Base-by-base conservation (phyloP, 2,113 vertebrate genomes). In the Corvus hawaiiensis region DNA sequence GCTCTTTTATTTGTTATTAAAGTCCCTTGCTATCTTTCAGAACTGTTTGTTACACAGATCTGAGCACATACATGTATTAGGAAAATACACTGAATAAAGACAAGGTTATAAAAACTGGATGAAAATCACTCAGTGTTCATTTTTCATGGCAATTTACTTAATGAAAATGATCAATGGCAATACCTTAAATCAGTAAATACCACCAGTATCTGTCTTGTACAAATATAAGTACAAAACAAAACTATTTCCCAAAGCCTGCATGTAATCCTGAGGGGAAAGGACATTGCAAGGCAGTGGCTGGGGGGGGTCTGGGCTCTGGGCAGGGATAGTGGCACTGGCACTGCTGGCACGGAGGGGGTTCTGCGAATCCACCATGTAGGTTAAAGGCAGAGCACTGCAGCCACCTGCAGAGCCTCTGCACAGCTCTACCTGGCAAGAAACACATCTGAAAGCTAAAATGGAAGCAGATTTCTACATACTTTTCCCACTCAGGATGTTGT, bases 1-100 rank as follows among this genome's bases (percentile, higher is more conserved):
- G 68, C 91, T 97, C 96, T 96, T 97, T 95, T 95, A 96, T 96
- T 96, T 96, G 97, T 95, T 97, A 96, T 97, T 97, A 95, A 97
- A 96, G 93, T 91, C 90, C 52, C 10, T 94, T 84, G 87, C 93
- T 95, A 75, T 87, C 84, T 93, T 94, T 87, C 67, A 94, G 16
- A 94, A 91, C 73, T 76, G 62, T 92, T 88, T 95, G 67, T 64
- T 93, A 90, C 71, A 89, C 78, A 20, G 14, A 94, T 92, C 82
- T 79, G 76, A 95, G 48, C 87, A 90, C 43, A 43, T 55, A 74
- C 41, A 62, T 8, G 64, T 72, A 93, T 95, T 96, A 93, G 69
- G 74, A 54, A 97, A 96, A 94, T 54, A 76, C 13, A 83, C 49
- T 1, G 58, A 82, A 94, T 54, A 89, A 88, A 86, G 18, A 33